These are phyloP conservation scores for Alosa alosa DNA, from an alignment of 2,113 vertebrate genomes.

Conservation along the genomic window DNA sequence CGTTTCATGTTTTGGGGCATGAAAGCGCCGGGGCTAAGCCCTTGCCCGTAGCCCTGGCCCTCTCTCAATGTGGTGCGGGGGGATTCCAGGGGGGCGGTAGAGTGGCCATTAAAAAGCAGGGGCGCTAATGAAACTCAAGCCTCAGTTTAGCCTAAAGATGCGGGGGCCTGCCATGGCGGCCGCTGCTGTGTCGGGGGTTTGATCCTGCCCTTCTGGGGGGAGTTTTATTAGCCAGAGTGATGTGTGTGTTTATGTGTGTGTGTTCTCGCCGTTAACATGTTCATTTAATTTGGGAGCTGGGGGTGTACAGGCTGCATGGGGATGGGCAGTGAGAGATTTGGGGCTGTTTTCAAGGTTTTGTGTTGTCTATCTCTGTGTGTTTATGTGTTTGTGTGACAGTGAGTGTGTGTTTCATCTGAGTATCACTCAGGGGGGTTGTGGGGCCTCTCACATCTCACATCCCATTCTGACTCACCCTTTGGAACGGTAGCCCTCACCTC, in stretches of 20 bases:
- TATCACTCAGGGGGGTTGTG: neutral
- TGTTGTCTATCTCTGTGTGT: neutral
- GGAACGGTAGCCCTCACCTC: constrained; percentile 31
- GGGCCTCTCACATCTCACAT: neutral
- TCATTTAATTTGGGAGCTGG: neutral
- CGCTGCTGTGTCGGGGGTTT: neutral
- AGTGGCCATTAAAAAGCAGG: constrained; percentile 57
- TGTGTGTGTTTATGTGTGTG: constrained; percentile 11
- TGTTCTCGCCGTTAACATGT: constrained; percentile 6
- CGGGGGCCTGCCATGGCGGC: constrained; percentile 33
- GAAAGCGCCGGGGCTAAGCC: constrained; percentile 61
- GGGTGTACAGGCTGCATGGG: neutral
- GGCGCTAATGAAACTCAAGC: constrained; percentile 64
- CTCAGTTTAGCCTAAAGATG: constrained; percentile 50
- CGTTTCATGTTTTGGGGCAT: constrained; percentile 61
- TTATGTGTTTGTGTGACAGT: constrained; percentile 1
- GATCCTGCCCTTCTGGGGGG: neutral
- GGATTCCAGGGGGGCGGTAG: constrained; percentile 50
- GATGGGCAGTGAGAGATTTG: neutral
- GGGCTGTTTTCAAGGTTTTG: neutral
- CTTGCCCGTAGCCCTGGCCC: constrained; percentile 52
- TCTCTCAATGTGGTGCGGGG: constrained; percentile 30
- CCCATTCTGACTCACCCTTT: constrained; percentile 26
- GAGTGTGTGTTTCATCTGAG: neutral
- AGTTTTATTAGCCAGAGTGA: neutral